These are phyloP conservation scores for Spermophilus dauricus DNA, from an alignment of 2,113 vertebrate genomes.

Conservation along the genomic window DNA sequence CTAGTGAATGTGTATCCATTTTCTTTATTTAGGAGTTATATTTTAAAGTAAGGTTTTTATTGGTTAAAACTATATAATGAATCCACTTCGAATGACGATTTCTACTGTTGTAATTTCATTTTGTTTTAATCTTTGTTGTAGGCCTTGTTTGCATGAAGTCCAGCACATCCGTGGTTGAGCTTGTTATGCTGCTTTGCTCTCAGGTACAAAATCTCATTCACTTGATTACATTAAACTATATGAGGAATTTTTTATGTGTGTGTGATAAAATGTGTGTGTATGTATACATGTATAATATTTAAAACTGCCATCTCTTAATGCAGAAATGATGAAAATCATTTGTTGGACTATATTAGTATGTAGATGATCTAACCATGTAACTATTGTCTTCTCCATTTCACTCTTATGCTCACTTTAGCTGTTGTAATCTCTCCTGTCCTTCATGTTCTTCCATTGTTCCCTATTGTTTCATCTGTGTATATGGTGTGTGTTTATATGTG, in stretches of 20 bases:
- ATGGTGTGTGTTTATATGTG: not conserved
- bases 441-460: not conserved
- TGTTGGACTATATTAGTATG: not conserved
- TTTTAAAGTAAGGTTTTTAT: not conserved
- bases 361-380: not conserved
- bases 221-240: not conserved
- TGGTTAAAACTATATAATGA: not conserved
- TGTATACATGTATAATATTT: not conserved
- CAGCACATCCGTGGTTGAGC: slow-evolving; percentile 98
- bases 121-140: slow-evolving; percentile 84
- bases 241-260: not conserved
- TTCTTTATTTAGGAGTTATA: slow-evolving; percentile 23
- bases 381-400: not conserved
- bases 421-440: not conserved
- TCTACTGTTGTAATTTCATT: not conserved
- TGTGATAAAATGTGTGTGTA: not conserved
- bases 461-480: not conserved
- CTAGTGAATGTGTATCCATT: slow-evolving; percentile 16
- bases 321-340: not conserved
- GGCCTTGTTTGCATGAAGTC: slow-evolving; percentile 99
- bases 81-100: not conserved
- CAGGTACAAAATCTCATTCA: slow-evolving; percentile 90
- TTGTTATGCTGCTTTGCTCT: slow-evolving; percentile 99
- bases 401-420: not conserved
- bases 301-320: not conserved